phyloP scores from a whole-genome alignment of 1,140 invertebrate genomes.

The Centruroides vittatus region DNA sequence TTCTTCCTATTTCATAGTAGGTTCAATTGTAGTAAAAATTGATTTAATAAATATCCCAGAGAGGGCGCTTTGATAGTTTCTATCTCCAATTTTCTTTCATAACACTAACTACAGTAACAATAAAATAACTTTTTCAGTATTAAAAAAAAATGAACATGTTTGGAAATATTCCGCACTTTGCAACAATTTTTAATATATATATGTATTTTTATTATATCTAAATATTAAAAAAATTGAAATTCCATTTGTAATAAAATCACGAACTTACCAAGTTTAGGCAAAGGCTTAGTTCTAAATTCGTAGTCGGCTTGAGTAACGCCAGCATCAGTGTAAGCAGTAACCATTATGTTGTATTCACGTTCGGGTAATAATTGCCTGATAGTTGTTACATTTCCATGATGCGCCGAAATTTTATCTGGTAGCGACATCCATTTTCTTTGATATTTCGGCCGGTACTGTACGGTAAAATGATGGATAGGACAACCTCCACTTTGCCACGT shows the following conservation, averaged over 20 bases:
- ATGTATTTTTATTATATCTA: too few relatives aligned
- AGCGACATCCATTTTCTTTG: slow-evolving; percentile 75
- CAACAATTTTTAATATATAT: too few relatives aligned
- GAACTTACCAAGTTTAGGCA: background rate
- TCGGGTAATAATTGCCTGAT: slow-evolving; percentile 9
- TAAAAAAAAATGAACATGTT: too few relatives aligned
- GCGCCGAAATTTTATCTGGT: slow-evolving; percentile 14
- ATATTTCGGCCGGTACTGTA: slow-evolving; percentile 47
- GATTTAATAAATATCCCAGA: too few relatives aligned
- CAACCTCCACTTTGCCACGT: slow-evolving; percentile 47
- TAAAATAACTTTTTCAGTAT: too few relatives aligned
- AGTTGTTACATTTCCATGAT: background rate
- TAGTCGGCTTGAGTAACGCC: slow-evolving; percentile 15
- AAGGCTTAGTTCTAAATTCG: slow-evolving; percentile 8
- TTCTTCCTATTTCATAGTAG: too few relatives aligned
- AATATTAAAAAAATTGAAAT: too few relatives aligned
- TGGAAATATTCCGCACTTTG: too few relatives aligned
- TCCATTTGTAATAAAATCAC: background rate
- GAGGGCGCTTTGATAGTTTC: too few relatives aligned
- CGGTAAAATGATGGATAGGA: slow-evolving; percentile 37
- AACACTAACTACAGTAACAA: too few relatives aligned
- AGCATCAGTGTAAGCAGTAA: slow-evolving; percentile 15
- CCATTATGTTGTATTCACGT: slow-evolving; percentile 13
- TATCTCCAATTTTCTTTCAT: too few relatives aligned
- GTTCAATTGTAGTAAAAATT: too few relatives aligned